Evolutionary conservation across 2,797 vertebrate genomes (phyloP).

Genomic region (Sciurus vulgaris): DNA sequence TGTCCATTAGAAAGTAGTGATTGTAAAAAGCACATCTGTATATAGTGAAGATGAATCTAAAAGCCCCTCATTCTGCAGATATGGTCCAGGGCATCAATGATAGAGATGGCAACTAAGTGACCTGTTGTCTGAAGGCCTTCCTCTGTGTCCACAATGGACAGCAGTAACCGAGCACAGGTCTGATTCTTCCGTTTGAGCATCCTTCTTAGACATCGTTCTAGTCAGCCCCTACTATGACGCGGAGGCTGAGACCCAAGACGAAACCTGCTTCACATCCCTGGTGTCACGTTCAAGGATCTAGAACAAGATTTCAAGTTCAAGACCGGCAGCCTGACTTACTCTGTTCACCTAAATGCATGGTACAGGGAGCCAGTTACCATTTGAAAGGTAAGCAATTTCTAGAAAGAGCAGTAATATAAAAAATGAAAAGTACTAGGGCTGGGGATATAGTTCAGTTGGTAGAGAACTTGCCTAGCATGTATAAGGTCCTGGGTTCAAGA

Average conservation of each 20-base stretch:
- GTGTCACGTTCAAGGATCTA: background rate
- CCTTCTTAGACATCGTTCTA: background rate
- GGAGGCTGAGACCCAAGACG: no score
- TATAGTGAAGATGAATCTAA: background rate
- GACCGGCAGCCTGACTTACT: background rate
- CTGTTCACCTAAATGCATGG: background rate
- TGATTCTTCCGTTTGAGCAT: background rate
- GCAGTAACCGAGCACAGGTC: background rate
- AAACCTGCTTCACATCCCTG: background rate
- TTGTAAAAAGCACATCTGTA: background rate
- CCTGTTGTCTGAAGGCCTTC: background rate
- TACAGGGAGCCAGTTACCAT: background rate
- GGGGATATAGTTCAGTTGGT: no score
- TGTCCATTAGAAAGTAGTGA: background rate
- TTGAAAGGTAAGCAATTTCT: slow-evolving; percentile 40
- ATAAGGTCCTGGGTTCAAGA: no score
- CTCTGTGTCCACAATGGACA: background rate
- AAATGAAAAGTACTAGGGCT: background rate
- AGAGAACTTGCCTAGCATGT: no score
- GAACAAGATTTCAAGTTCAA: background rate
- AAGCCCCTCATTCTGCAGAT: background rate
- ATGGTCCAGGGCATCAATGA: no score
- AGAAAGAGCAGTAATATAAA: background rate
- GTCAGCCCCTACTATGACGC: background rate
- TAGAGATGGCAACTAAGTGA: no score